A percentile compares a stretch with the other conserved stretches of the same genome.
phyloP scores from a whole-genome alignment of 2,888 invertebrate genomes.

The Coleophora deauratella region DNA sequence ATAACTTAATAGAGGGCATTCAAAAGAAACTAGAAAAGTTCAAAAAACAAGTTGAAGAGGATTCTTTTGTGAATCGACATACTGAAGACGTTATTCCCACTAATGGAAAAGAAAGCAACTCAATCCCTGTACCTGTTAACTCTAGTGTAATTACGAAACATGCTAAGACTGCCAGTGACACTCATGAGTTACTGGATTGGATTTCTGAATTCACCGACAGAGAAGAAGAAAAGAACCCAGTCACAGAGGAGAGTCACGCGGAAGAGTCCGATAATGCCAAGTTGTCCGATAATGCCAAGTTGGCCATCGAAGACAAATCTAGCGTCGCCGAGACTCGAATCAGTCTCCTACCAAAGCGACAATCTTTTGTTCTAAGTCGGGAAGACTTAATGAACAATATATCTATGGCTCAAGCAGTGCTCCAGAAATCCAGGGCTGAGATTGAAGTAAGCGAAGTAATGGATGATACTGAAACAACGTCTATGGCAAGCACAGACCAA shows the following conservation, averaged over 20 bases:
- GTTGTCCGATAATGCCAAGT: neutral
- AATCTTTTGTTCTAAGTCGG: constrained; percentile 36
- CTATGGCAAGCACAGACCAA: neutral
- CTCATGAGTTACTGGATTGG: constrained; percentile 47
- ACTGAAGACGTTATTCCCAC: constrained; percentile 19
- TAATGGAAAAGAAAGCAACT: constrained; percentile 17
- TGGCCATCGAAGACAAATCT: neutral
- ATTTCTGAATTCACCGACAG: constrained; percentile 44
- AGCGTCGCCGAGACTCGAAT: constrained; percentile 17
- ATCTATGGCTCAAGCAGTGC: constrained; percentile 44
- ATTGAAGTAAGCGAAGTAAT: constrained; percentile 28
- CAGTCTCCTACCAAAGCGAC: constrained; percentile 31
- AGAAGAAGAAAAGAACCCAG: constrained; percentile 11
- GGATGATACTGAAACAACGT: constrained; percentile 24
- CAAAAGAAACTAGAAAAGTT: neutral
- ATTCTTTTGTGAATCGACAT: constrained; percentile 16
- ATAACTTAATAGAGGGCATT: neutral
- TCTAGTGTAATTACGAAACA: too few species aligned
- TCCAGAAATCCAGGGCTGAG: constrained; percentile 36
- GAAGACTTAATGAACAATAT: constrained; percentile 46
- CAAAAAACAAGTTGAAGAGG: constrained; percentile 5
- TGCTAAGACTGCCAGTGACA: constrained; percentile 20
- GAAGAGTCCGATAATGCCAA: neutral
- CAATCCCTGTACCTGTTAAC: too few species aligned
- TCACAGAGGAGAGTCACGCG: constrained; percentile 12